These are phyloP conservation scores for Sebastes minor DNA, from an alignment of 2,797 vertebrate species.

Conservation along the genomic window DNA sequence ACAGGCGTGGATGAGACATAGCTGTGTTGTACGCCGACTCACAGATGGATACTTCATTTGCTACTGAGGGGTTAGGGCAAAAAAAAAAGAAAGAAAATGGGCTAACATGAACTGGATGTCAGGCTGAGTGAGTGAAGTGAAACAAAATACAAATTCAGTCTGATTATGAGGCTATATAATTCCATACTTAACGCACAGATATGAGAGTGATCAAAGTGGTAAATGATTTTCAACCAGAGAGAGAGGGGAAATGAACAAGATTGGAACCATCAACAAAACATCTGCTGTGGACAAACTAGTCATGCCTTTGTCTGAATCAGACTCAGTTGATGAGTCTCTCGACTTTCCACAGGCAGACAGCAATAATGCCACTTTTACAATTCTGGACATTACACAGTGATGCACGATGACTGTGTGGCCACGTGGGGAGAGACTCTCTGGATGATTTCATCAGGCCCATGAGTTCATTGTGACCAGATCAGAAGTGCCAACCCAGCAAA, in stretches of 20 bases:
- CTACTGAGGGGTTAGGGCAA: neutral
- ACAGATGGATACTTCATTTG: neutral
- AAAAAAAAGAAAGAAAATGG: neutral
- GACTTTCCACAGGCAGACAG: slow-evolving; percentile 27
- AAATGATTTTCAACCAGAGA: neutral
- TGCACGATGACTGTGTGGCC: slow-evolving; percentile 47
- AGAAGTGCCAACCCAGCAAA: slow-evolving; percentile 62
- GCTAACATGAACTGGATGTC: neutral
- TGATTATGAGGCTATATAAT: neutral
- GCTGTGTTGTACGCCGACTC: neutral
- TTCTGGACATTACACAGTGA: slow-evolving; percentile 46
- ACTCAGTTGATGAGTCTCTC: slow-evolving; percentile 22
- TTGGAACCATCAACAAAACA: slow-evolving; percentile 4
- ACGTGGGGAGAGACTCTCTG: slow-evolving; percentile 35
- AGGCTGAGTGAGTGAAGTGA: neutral
- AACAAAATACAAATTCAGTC: neutral
- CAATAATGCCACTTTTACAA: slow-evolving; percentile 25
- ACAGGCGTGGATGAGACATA: neutral
- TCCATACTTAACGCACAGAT: neutral
- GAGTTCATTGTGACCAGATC: slow-evolving; percentile 58
- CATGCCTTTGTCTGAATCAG: slow-evolving; percentile 29
- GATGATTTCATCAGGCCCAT: slow-evolving; percentile 58
- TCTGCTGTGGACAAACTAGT: slow-evolving; percentile 16
- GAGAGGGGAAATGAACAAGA: neutral
- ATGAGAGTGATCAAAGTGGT: neutral